Base-by-base conservation (phyloP, 2,888 invertebrate genomes). In the Lamellibrachia satsuma region DNA sequence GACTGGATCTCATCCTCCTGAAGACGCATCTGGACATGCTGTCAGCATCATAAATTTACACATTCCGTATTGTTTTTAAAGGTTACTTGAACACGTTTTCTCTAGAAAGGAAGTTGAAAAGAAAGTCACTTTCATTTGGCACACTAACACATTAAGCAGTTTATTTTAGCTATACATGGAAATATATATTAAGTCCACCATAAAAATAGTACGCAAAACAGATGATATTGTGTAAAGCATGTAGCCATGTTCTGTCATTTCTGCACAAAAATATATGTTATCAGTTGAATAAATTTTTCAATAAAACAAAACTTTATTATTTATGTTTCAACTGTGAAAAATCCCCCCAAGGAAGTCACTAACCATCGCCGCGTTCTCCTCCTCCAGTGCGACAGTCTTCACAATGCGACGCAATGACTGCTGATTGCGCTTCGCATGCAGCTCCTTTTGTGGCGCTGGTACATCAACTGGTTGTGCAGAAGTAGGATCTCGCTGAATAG, bases 371-470 rank as follows among this genome's bases (percentile, higher is more conserved):
- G 97, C 97, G 96, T 98, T 98, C 95, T 98, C 97, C 96, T 98
- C 98, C 97, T 99, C 98, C 92, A 98, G 97, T 92, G 98, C 98
- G 94, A 98, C 97, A 94, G 98, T 98, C 95, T 96, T 95, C 57
- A 97, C 96, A 92, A 98, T 98, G 96, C 98, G 98, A 52, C 98
- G 98, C 94, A 99, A 97, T 94, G 99, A 97, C 91, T 98, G 97
- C 39, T 99, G 97, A 97, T 98, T 99, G 94, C 98, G 97, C 96
- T 98, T 98, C 51, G 98, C 98, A 96, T 99, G 98, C 94, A 98
- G 98, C 97, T 98, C 98, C 94, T 97, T 90, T 98, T 97, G 97
- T 99, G 98, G 93, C 98, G 97, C 97, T 99, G 99, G 97, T 98
- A 99, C 96, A 98, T 97, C 94, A 99, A 97, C 96, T 98, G 98